Evolutionary conservation across 2,888 invertebrate species (phyloP), one percentile per base, ranked within the genome.

Genomic region (Caenorhabditis sp.): DNA sequence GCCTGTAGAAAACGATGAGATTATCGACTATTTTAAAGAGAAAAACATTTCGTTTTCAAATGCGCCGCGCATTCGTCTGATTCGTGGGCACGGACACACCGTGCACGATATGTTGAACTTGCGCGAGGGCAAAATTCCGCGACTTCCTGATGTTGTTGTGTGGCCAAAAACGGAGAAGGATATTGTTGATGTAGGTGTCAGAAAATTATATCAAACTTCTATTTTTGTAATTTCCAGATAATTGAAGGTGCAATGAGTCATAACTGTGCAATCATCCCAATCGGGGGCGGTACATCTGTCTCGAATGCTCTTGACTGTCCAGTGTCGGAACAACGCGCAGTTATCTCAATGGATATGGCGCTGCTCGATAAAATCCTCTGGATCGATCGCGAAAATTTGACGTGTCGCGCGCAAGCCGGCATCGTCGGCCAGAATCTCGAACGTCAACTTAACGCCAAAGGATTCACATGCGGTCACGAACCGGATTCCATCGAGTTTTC

Each of bases 401-500:
- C 93, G 0, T 93, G 92, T 1, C 92, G 93, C 85, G 92, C 93
- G 86, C 93, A 99, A 60, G 83, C 83, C 26, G 84, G 84, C 59
- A 85, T 85, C 57, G 68, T 85, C 26, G 85, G 85, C 12, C 82
- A 82, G 58, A 74, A 70, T 1, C 70, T 85, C 58, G 85, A 85
- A 60, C 67, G 73, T 26, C 78, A 83, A 54, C 68, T 84, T 50
- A 82, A 82, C 24, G 64, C 66, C 50, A 73, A 79, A 31, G 74
- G 78, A 5, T 88, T 77, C 77, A 88, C 83, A n/a, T 80, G 84
- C 81, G 99, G 99, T 0, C 96, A 99, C 88, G 97, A 99, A 88
- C 99, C 99, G 0, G 99, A 99, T 88, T 97, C 96, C 1, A 95
- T 94, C 89, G 97, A 99, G 89, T 99, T 99, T 90, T 90, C 89